These are phyloP conservation scores for Gandaritis pyraliata DNA, from an alignment of 2,888 invertebrate genomes.

Conservation along the genomic window DNA sequence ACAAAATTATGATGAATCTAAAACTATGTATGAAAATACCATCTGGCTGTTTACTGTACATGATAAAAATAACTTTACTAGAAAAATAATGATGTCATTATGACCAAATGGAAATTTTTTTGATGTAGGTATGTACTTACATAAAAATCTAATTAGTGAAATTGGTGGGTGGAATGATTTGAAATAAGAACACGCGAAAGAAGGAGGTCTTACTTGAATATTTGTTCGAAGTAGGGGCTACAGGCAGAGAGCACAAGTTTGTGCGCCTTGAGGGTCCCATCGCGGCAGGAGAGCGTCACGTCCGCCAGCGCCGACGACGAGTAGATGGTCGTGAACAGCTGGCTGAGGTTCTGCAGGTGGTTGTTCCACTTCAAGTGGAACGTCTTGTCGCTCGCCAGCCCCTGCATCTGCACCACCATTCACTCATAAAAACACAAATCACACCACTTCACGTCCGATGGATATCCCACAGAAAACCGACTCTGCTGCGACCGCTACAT, in stretches of 20 bases:
- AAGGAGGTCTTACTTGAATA: constrained; percentile 83
- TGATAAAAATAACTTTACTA: constrained; percentile 68
- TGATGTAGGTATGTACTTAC: constrained; percentile 21
- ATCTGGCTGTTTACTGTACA: constrained; percentile 59
- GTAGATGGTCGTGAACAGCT: constrained; percentile 88
- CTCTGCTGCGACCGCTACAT: constrained; percentile 82
- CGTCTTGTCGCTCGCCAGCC: constrained; percentile 86
- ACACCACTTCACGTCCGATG: constrained; percentile 72
- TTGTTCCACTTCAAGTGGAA: constrained; percentile 90
- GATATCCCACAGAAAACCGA: constrained; percentile 80
- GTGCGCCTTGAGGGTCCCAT: constrained; percentile 88
- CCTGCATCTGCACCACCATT: constrained; percentile 82
- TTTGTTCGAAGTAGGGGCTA: constrained; percentile 90
- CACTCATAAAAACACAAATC: constrained; percentile 72
- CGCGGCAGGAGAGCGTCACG: constrained; percentile 88
- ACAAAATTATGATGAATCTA: constrained; percentile 38
- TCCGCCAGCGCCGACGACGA: constrained; percentile 88
- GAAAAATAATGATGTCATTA: constrained; percentile 75
- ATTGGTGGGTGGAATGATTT: constrained; percentile 23
- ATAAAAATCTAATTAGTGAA: constrained; percentile 36
- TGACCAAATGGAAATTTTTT: constrained; percentile 64
- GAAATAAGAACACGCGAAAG: constrained; percentile 39
- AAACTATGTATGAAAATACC: constrained; percentile 49
- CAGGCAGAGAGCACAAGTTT: constrained; percentile 90
- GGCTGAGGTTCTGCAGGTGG: constrained; percentile 88